phyloP scores from a whole-genome alignment of 2,888 invertebrate species.

The Eledona agricola region DNA sequence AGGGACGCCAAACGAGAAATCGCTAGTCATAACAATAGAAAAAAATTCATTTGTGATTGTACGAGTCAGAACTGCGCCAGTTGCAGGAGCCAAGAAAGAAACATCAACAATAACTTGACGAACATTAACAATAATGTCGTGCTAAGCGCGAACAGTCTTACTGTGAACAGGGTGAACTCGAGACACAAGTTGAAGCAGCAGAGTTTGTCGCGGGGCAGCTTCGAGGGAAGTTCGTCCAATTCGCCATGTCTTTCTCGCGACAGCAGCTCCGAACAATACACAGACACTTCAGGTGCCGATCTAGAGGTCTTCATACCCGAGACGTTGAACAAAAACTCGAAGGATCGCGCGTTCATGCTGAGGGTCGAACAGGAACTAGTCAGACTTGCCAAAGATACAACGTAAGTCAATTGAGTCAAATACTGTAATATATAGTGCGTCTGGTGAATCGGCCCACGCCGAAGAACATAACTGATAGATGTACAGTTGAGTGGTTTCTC shows the following conservation, averaged over 20 bases:
- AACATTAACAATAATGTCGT: slow-evolving; percentile 55
- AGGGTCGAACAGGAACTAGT: slow-evolving; percentile 89
- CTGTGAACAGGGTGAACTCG: slow-evolving; percentile 50
- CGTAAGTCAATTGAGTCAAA: slow-evolving; percentile 66
- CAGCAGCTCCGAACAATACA: slow-evolving; percentile 77
- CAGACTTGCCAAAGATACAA: slow-evolving; percentile 81
- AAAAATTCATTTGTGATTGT: slow-evolving; percentile 42
- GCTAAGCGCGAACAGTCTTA: slow-evolving; percentile 52
- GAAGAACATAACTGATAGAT: too few species aligned
- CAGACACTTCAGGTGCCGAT: slow-evolving; percentile 82
- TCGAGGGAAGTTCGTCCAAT: slow-evolving; percentile 65
- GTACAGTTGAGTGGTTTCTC: too few species aligned
- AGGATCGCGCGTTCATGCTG: slow-evolving; percentile 85
- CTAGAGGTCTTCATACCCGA: slow-evolving; percentile 88
- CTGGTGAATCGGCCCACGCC: too few species aligned
- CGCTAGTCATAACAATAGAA: slow-evolving; percentile 38
- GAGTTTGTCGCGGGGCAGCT: slow-evolving; percentile 62
- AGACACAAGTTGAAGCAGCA: slow-evolving; percentile 59
- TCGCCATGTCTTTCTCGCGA: slow-evolving; percentile 71
- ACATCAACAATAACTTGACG: slow-evolving; percentile 54
- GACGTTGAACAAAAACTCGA: slow-evolving; percentile 88
- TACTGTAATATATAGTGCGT: too few species aligned
- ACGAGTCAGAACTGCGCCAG: slow-evolving; percentile 53
- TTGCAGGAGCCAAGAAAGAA: slow-evolving; percentile 47
- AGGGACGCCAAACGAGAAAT: slow-evolving; percentile 40